A percentile compares a stretch with the other conserved stretches of the same genome.
These are phyloP conservation scores for Lordiphosa stackelbergi DNA, from an alignment of 1,140 invertebrate genomes.

Conservation along the genomic window DNA sequence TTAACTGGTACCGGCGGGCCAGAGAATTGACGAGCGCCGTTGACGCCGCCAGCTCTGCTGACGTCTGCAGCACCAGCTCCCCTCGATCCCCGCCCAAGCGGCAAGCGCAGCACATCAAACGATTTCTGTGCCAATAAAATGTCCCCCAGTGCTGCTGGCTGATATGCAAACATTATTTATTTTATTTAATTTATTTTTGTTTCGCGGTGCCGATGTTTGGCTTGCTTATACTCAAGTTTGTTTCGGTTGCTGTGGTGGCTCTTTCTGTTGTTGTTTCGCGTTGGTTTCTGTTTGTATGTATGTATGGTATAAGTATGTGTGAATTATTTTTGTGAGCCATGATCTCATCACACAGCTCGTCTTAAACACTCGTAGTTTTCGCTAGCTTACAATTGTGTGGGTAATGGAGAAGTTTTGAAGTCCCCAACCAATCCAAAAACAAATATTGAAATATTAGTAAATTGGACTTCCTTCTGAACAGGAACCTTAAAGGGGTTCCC, in stretches of 20 bases:
- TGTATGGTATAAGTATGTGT: conserved; percentile 35
- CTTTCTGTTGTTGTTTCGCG: conserved; percentile 59
- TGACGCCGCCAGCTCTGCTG: conserved; percentile 12
- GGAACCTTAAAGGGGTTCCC: too few relatives aligned
- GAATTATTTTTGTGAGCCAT: conserved; percentile 63
- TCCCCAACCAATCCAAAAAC: too few relatives aligned
- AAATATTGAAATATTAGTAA: too few relatives aligned
- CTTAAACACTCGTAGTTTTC: conserved; percentile 58
- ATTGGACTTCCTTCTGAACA: too few relatives aligned
- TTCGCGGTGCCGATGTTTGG: conserved; percentile 65
- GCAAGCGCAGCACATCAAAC: conserved; percentile 63
- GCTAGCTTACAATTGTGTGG: too few relatives aligned
- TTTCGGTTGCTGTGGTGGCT: conserved; percentile 17
- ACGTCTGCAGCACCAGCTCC: too few relatives aligned
- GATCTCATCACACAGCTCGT: conserved; percentile 62
- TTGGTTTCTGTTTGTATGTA: conserved; percentile 37
- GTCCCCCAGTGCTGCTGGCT: conserved; percentile 62
- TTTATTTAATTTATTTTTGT: conserved; percentile 62
- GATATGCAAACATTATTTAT: conserved; percentile 76
- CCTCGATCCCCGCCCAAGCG: conserved; percentile 7
- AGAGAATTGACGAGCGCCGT: conserved; percentile 31
- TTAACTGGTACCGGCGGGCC: conserved; percentile 54
- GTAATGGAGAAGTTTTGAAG: too few relatives aligned
- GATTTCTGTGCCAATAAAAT: conserved; percentile 72
- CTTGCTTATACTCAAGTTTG: conserved; percentile 58